Base-by-base conservation (phyloP, 2,888 invertebrate species). In the Lepidochrysops patricia region DNA sequence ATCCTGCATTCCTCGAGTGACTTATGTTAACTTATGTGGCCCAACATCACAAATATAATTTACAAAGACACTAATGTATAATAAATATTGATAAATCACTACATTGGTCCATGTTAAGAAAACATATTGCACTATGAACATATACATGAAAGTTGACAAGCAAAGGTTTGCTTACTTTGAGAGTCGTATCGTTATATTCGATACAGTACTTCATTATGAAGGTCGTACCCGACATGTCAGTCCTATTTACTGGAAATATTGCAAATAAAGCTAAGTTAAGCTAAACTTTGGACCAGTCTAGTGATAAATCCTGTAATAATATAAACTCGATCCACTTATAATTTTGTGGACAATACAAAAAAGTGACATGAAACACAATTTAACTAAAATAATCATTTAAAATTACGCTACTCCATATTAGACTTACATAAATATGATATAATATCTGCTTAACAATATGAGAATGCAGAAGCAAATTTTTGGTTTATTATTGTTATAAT, bases 401-500 rank as follows among this genome's bases (percentile, higher is more conserved):
- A 76, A 77, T 80, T 79, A 79, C 74, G 64, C 79, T 80, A 80
- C 66, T 59, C 67, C 70, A 71, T 70, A 54, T 19, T 15, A 54
- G 54, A 73, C 79, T 80, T 81, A 84, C 67, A 74, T 79, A 75
- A 74, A 71, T 75, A 80, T 82, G 83, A 81, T 80, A 83, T 84
- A 84, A 79, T 83, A 82, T 81, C 77, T 80, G 74, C 78, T 81
- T 81, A 80, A 65, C 66, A 68, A 70, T 77, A 82, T 19, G 79
- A 82, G 82, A 69, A 83, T 74, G 80, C 76, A 79, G 75, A 87
- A 87, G 86, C 84, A 81, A 79, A 82, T 85, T 80, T 87, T 87
- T 84, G 83, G 85, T 83, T 83, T 82, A 77, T 79, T 79, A 77
- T 75, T 73, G 70, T 75, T 73, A 71, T 72, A 70, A 69, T 72